Base-by-base conservation (phyloP, 2,888 invertebrate genomes). In the Neoitamus cyanurus region DNA sequence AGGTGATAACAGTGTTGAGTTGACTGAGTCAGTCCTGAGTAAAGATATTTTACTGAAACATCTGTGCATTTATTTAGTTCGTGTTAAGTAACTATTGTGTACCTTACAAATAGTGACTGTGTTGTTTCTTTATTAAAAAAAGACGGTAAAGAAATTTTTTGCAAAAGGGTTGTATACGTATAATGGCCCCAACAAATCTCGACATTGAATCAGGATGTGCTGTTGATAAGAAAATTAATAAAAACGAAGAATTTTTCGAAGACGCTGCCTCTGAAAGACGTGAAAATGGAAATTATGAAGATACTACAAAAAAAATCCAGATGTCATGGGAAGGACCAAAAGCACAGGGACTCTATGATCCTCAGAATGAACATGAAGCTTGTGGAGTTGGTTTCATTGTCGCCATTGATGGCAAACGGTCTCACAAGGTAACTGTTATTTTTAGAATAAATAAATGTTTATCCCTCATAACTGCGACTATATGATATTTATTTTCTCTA, bases 361-460 rank as follows among this genome's bases (percentile, higher is more conserved):
- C 99, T 86, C 94, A 94, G 90, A 95, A 96, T 91, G 99, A 99
- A 93, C 97, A 95, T 92, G 99, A 98, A 91, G 98, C 99, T 87
- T 99, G 99, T 91, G 99, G 99, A 87, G 99, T 99, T 90, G 99
- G 99, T 89, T 99, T 99, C 92, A 97, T 99, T 89, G 99, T 98
- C 91, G 97, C 97, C 92, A 99, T 99, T 92, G 98, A 99, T 94
- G 99, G 99, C 88, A 94, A 94, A 90, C 94, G 96, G 87, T 96
- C 97, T 88, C 96, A 98, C 93, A 97, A 98, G 94, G 96, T 95
- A 90, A 36, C 13, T 46, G 20, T n/a, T 15, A 58, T 36, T 69
- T 69, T n/a, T 58, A 58, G 58, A 58, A 15, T 9, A 58, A 20
- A 58, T 15, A 58, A n/a, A 42, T 42, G n/a, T 42, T 42, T 42